Evolutionary conservation across 1,140 invertebrate species (phyloP).

Genomic region (Semibalanus balanoides): DNA sequence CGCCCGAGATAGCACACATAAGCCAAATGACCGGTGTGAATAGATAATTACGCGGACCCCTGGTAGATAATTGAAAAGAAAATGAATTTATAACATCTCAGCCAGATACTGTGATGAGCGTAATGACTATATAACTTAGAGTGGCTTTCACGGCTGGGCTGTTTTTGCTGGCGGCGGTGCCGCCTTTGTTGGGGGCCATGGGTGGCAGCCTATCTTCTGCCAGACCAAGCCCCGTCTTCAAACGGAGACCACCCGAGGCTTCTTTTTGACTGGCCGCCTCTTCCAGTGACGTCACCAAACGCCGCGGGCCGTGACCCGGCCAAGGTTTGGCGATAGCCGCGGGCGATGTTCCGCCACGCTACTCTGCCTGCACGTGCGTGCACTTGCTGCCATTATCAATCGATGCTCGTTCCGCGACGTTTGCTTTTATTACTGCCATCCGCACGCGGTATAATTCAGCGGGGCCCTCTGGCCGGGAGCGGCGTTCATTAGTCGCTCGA

Average conservation of each 20-base stretch:
- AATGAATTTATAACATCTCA: slow-evolving; percentile 1
- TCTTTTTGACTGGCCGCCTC: too few species aligned
- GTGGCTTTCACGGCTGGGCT: not conserved
- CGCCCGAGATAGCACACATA: not conserved
- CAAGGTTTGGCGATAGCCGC: too few species aligned
- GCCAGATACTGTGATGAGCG: not conserved
- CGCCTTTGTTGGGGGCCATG: not conserved
- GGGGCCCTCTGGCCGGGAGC: too few species aligned
- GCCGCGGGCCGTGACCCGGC: too few species aligned
- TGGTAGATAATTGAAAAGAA: not conserved
- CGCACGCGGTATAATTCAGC: not conserved
- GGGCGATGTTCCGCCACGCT: too few species aligned
- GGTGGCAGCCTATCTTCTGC: too few species aligned
- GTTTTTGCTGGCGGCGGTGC: not conserved
- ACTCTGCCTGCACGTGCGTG: too few species aligned
- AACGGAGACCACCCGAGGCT: too few species aligned
- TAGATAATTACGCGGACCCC: not conserved
- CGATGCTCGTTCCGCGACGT: not conserved
- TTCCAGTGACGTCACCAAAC: too few species aligned
- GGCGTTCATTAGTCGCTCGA: not conserved
- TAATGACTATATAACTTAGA: not conserved
- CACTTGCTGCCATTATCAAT: not conserved
- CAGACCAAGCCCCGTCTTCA: too few species aligned
- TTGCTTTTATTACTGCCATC: not conserved
- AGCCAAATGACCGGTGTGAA: not conserved